phyloP scores from a whole-genome alignment of 2,888 invertebrate genomes.

The Plebejus melissa region DNA sequence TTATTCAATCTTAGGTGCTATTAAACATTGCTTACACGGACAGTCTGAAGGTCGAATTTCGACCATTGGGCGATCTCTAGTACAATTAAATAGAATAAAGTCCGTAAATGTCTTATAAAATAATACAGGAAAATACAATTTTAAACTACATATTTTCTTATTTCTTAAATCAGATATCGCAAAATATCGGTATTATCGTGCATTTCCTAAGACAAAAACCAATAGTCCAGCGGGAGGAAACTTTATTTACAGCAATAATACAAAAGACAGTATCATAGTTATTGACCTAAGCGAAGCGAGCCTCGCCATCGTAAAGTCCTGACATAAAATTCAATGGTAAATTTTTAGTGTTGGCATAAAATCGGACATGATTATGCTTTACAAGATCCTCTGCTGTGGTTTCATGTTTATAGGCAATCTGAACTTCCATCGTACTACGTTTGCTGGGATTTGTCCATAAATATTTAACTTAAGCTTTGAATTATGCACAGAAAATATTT shows the following conservation, averaged over 20 bases:
- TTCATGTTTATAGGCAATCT: slow-evolving; percentile 23
- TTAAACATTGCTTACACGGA: too few relatives aligned
- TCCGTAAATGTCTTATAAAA: neutral
- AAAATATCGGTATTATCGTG: neutral
- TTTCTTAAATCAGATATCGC: neutral
- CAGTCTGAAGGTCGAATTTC: too few relatives aligned
- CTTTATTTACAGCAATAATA: slow-evolving; percentile 28
- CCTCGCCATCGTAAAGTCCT: slow-evolving; percentile 26
- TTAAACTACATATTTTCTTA: neutral
- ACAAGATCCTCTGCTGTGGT: slow-evolving; percentile 28
- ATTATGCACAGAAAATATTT: neutral
- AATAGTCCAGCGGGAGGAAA: neutral
- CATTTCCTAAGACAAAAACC: slow-evolving; percentile 14
- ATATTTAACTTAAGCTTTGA: neutral
- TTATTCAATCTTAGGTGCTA: too few relatives aligned
- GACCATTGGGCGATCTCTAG: too few relatives aligned
- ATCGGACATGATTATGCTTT: slow-evolving; percentile 31
- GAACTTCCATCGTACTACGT: neutral
- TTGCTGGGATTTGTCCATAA: slow-evolving; percentile 6
- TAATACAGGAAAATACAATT: neutral
- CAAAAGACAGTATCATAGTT: slow-evolving; percentile 29
- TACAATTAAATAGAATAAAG: too few relatives aligned
- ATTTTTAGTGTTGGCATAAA: slow-evolving; percentile 33
- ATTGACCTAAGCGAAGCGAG: slow-evolving; percentile 26
- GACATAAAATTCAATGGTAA: slow-evolving; percentile 33